Conservation (phyloP, 2,888 invertebrate genomes). For the Aporophyla lueneburgensis region DNA sequence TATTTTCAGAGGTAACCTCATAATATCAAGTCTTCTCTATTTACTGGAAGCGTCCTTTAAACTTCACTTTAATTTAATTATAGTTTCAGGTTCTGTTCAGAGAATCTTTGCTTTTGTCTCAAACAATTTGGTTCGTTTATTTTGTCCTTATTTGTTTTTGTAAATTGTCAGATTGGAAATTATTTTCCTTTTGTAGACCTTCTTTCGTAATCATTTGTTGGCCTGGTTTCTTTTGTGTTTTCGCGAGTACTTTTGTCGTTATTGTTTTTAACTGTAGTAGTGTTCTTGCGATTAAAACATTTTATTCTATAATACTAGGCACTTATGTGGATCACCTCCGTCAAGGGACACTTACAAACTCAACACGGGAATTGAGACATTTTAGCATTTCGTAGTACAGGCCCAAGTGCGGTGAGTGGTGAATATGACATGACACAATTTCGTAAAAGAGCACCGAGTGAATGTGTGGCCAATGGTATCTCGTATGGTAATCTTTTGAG, state of each 20-base stretch:
- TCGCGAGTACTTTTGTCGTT: neutral
- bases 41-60: constrained; percentile 16
- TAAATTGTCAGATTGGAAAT: constrained; percentile 16
- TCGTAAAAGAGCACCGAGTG: constrained; percentile 60
- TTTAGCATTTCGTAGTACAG: constrained; percentile 65
- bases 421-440: constrained; percentile 70
- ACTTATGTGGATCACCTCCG: constrained; percentile 63
- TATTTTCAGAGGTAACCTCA: constrained; percentile 38
- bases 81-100: constrained; percentile 27
- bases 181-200: constrained; percentile 10
- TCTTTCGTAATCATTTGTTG: neutral
- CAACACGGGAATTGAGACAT: constrained; percentile 68
- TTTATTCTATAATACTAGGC: constrained; percentile 63
- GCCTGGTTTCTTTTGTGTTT: constrained; percentile 6
- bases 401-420: constrained; percentile 54
- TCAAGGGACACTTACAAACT: constrained; percentile 65
- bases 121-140: constrained; percentile 30
- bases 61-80: constrained; percentile 46
- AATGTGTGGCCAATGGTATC: constrained; percentile 51
- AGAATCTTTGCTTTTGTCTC: constrained; percentile 26
- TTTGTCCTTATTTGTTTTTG: constrained; percentile 21
- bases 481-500: constrained; percentile 52
- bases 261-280: neutral
- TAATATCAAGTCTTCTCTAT: constrained; percentile 21
- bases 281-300: constrained; percentile 9